A percentile compares a stretch with the other conserved stretches of the same genome.
phyloP scores from a whole-genome alignment of 2,888 invertebrate genomes.

The Cabera pusaria region DNA sequence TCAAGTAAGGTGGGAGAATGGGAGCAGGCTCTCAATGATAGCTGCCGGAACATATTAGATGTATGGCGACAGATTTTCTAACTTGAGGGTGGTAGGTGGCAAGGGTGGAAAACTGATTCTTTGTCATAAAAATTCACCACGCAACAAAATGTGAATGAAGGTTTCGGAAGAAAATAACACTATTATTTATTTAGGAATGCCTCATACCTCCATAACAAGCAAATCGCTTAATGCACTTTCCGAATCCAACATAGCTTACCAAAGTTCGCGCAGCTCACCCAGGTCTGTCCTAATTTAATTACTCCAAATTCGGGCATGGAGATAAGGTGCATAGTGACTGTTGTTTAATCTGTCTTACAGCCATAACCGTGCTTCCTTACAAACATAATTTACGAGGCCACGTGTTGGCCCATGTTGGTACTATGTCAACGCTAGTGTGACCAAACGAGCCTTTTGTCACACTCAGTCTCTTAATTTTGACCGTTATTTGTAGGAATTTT shows the following conservation, averaged over 20 bases:
- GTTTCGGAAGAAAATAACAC: no score
- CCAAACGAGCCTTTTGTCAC: constrained; percentile 4
- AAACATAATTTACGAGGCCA: constrained; percentile 29
- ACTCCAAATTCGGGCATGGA: constrained; percentile 31
- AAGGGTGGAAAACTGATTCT: no score
- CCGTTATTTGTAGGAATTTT: no score
- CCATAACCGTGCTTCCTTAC: constrained; percentile 33
- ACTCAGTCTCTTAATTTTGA: no score
- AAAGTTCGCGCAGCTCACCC: not conserved
- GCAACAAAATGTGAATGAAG: no score
- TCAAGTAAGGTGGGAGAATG: no score
- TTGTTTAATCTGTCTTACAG: not conserved
- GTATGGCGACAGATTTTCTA: no score
- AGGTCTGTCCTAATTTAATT: constrained; percentile 29
- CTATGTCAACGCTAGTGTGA: not conserved
- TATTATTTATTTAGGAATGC: constrained; percentile 9
- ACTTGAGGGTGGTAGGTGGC: no score
- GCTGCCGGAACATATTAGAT: no score
- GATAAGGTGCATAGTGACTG: constrained; percentile 21
- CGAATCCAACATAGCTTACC: constrained; percentile 6
- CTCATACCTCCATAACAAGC: constrained; percentile 2
- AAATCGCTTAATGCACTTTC: constrained; percentile 12
- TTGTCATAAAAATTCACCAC: no score
- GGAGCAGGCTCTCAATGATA: no score
- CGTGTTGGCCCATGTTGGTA: constrained; percentile 7